These are phyloP conservation scores for Adelosebastes latens DNA, from an alignment of 2,797 vertebrate genomes.

Conservation along the genomic window DNA sequence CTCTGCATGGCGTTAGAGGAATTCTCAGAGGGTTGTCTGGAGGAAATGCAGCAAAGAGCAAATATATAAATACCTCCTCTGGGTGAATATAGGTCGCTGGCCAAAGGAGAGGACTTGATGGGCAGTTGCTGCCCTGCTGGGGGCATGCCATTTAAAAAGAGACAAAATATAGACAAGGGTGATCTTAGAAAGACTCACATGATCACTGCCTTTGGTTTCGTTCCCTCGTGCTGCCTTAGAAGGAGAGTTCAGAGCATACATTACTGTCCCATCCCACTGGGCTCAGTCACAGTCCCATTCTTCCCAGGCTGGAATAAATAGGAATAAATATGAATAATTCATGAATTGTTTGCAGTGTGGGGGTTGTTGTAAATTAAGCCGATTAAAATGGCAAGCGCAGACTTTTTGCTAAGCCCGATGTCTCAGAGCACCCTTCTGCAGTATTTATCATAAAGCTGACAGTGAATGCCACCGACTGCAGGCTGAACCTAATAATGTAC, in stretches of 20 bases:
- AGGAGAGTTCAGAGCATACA: conserved; percentile 36
- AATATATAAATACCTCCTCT: conserved; percentile 69
- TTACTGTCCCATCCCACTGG: conserved; percentile 19
- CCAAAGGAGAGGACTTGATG: conserved; percentile 1
- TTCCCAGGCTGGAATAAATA: conserved; percentile 29
- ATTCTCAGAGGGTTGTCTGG: conserved; percentile 47
- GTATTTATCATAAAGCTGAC: conserved; percentile 40
- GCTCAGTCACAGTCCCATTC: conserved; percentile 23
- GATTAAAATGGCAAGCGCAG: conserved; percentile 32
- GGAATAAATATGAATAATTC: conserved; percentile 66
- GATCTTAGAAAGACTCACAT: conserved; percentile 55
- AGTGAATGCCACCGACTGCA: conserved; percentile 19
- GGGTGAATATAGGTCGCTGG: conserved; percentile 49
- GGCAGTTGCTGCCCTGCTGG: conserved; percentile 60
- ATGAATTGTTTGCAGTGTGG: conserved; percentile 50
- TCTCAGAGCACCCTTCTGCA: conserved; percentile 22
- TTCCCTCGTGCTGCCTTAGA: conserved; percentile 47
- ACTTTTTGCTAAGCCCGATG: conserved; percentile 12
- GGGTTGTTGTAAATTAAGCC: conserved; percentile 46
- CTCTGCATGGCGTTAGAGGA: conserved; percentile 35
- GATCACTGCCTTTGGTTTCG: conserved; percentile 53
- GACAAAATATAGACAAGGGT: conserved; percentile 54
- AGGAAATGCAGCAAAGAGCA: conserved; percentile 64
- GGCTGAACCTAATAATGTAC: background rate
- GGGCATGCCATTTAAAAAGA: conserved; percentile 50